These are phyloP conservation scores for Hippocampus zosterae DNA, from an alignment of 2,113 vertebrate species.

Conservation along the genomic window DNA sequence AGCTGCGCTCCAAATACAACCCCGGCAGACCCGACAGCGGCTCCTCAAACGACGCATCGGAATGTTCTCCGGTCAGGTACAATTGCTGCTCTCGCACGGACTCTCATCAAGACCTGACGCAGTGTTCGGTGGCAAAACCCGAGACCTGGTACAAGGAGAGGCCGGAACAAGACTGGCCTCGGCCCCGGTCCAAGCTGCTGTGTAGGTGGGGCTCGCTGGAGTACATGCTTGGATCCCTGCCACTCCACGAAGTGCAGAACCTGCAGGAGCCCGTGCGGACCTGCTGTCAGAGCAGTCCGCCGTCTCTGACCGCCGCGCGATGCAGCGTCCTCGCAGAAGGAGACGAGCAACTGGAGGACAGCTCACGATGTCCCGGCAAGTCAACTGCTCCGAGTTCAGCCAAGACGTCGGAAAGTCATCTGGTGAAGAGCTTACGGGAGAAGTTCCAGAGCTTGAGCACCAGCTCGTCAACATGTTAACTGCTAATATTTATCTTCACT, in stretches of 20 bases:
- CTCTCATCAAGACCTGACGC: conserved; percentile 27
- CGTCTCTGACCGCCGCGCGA: conserved; percentile 59
- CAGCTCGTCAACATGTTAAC: conserved; percentile 55
- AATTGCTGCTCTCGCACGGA: conserved; percentile 43
- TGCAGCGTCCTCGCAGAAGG: conserved; percentile 10
- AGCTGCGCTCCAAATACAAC: conserved; percentile 81
- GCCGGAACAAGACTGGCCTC: conserved; percentile 39
- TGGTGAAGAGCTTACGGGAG: conserved; percentile 86
- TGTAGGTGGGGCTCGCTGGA: conserved; percentile 69
- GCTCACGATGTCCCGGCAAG: conserved; percentile 39
- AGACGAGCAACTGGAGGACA: conserved; percentile 20
- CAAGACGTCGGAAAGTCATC: conserved; percentile 56
- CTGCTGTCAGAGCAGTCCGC: conserved; percentile 60
- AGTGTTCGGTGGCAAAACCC: neutral
- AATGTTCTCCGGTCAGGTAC: conserved; percentile 26
- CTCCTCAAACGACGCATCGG: conserved; percentile 53
- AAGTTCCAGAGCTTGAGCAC: conserved; percentile 86
- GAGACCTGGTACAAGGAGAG: neutral
- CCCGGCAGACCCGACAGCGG: neutral
- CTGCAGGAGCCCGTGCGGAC: conserved; percentile 38
- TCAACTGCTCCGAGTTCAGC: conserved; percentile 17
- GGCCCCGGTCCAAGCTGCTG: conserved; percentile 31
- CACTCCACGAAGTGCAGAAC: conserved; percentile 53
- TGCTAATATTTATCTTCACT: conserved; percentile 9
- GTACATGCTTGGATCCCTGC: conserved; percentile 44